Evolutionary conservation across 2,797 vertebrate genomes (phyloP).

Genomic region (Gymnothorax javanicus): DNA sequence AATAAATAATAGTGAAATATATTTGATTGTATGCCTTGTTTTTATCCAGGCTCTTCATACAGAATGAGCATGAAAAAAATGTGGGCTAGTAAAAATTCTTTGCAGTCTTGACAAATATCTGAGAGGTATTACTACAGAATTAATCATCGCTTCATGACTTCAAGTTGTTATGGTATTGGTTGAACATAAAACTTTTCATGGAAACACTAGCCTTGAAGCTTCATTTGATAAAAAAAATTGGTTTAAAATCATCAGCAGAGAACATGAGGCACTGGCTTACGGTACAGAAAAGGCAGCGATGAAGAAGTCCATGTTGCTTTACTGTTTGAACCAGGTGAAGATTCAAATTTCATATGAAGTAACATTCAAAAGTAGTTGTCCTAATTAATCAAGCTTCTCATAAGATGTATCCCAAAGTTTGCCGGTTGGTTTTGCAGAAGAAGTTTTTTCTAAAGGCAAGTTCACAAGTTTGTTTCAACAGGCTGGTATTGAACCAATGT

Average conservation of each 20-base stretch:
- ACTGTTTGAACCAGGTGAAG: neutral
- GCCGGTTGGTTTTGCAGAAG: too few relatives aligned
- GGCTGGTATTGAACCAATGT: too few relatives aligned
- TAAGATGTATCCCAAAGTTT: neutral
- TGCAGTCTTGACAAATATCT: neutral
- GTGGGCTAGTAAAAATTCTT: neutral
- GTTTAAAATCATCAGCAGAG: neutral
- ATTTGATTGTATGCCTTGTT: neutral
- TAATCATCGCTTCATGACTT: neutral
- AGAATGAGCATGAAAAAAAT: neutral
- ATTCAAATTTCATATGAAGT: neutral
- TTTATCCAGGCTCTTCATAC: neutral
- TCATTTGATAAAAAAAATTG: neutral
- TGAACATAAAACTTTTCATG: neutral
- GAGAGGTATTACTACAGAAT: neutral
- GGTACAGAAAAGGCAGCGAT: neutral
- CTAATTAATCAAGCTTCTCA: neutral
- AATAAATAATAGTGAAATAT: slow-evolving; percentile 4
- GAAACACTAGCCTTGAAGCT: neutral
- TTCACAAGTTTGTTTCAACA: too few relatives aligned
- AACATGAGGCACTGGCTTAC: neutral
- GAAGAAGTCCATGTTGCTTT: neutral
- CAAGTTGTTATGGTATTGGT: neutral
- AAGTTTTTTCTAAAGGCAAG: too few relatives aligned
- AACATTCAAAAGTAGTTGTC: neutral